Evolutionary conservation across 2,888 invertebrate species (phyloP), one percentile per base, ranked within the genome.

Genomic region (Thyatira batis): DNA sequence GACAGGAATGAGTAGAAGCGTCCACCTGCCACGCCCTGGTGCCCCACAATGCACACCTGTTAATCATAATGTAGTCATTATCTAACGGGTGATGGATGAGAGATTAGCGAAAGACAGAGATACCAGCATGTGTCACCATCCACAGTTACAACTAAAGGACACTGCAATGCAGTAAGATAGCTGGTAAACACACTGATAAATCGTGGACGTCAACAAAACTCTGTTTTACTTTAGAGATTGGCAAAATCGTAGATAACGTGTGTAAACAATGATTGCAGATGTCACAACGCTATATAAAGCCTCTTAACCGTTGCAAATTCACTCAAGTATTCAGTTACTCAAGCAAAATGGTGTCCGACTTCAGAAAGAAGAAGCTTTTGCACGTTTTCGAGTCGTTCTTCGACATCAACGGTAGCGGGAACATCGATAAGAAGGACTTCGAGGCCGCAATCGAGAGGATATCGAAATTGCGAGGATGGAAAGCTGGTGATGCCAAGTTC

Each of bases 351-450:
- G 95, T 97, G 82, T 96, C 97, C 64, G 97, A 96, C 77, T 97
- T 97, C 91, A 95, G 97, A 82, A 96, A 95, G 93, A 96, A 97
- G 94, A 97, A 97, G 90, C 94, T 97, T 43, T 93, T 96, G 69
- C 96, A 96, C 89, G 95, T 97, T 58, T 97, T 97, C 94, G 95
- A 95, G 80, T 94, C 95, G 54, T 97, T 97, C 92, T 97, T 97
- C 77, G 98, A 98, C 93, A 95, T 95, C 68, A 96, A 98, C 89
- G 95, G 95, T 77, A 97, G 97, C 83, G 97, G 97, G 13, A 95
- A 94, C 65, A 97, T 98, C 69, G 97, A 98, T 78, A 95, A 95
- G 82, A 95, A 96, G 76, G 98, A 98, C 85, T 97, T 98, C 76
- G 96, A 97, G 74, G 87, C 96, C 55, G 97, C 97, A 6, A 95